These are phyloP conservation scores for Zeugodacus cucurbitae DNA, from an alignment of 1,140 invertebrate species.

Conservation along the genomic window DNA sequence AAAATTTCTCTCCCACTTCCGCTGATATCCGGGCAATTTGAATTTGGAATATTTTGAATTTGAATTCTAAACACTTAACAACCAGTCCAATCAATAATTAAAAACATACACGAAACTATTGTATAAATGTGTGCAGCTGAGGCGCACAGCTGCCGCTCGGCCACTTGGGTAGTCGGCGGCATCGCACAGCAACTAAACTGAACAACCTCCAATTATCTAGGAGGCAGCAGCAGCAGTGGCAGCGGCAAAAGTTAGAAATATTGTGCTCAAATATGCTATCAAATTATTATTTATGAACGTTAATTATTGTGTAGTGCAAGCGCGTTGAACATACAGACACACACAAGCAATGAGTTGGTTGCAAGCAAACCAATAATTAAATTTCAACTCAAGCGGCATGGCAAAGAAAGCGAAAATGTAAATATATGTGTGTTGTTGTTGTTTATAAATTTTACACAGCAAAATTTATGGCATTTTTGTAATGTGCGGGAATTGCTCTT, in stretches of 20 bases:
- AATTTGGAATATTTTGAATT: constrained; percentile 31
- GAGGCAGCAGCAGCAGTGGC: background rate
- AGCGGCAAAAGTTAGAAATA: constrained; percentile 6
- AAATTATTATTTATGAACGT: constrained; percentile 39
- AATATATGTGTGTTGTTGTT: background rate
- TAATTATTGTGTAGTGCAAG: constrained; percentile 1
- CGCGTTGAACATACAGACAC: background rate
- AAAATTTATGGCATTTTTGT: background rate
- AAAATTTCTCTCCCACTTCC: constrained; percentile 36
- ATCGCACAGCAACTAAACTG: background rate
- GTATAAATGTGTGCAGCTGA: background rate
- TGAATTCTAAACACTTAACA: constrained; percentile 31
- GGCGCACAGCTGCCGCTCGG: constrained; percentile 12
- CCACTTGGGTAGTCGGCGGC: background rate
- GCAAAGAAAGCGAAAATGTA: background rate
- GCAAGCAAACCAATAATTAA: constrained; percentile 31
- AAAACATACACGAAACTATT: constrained; percentile 12
- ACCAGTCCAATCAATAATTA: constrained; percentile 32
- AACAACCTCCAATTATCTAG: constrained; percentile 27
- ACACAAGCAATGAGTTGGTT: background rate
- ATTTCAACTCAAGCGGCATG: constrained; percentile 9
- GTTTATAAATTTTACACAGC: background rate
- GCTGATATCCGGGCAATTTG: constrained; percentile 2
- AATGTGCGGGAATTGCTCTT: too few species aligned
- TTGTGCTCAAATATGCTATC: background rate